Base-by-base conservation (phyloP, 2,113 vertebrate genomes). In the Pterocles burchelli region DNA sequence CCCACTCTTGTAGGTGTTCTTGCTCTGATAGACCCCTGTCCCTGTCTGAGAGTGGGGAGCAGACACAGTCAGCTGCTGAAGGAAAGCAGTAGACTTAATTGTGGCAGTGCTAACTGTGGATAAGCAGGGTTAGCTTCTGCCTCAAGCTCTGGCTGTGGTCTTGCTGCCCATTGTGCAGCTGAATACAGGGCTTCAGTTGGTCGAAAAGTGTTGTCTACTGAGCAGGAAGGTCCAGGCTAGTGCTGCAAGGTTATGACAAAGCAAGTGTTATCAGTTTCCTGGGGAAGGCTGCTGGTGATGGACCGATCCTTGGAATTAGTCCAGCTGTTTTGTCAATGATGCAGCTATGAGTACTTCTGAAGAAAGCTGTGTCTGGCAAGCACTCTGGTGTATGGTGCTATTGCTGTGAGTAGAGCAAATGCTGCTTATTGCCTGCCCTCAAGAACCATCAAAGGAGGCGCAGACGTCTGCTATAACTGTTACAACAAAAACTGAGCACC, bases 381-480 rank as follows among this genome's bases (percentile, higher is more conserved):
- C 0, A 11, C 70, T 51, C 46, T 87, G 83, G 31, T 79, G 25
- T 73, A 36, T 59, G 58, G 45, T 68, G 15, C 73, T 83, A 1
- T 25, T 84, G 62, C 66, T 93, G 41, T 33, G 58, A 85, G 79
- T 22, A 63, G 78, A 92, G 72, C 81, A 92, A 94, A 66, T 76
- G 67, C 72, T 68, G 24, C 79, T 93, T 89, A 71, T 91, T 20
- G 3, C 85, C 66, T 89, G 79, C 55, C 91, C 88, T 95, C 62
- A 67, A 59, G 88, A 95, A 38, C 81, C 59, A 91, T 91, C 6
- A 6, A 77, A 89, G 92, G 82, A 80, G 93, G 83, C 0, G 0
- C 38, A 82, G 88, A 90, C 62, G 2, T 79, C 78, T 97, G 76
- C 78, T 78, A 41, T 96, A 97, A 95, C 87, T 86, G 78, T 90